Evolutionary conservation across 2,797 vertebrate genomes (phyloP), one percentile per base, ranked within the genome.

Genomic region (Molossus alvarezi): DNA sequence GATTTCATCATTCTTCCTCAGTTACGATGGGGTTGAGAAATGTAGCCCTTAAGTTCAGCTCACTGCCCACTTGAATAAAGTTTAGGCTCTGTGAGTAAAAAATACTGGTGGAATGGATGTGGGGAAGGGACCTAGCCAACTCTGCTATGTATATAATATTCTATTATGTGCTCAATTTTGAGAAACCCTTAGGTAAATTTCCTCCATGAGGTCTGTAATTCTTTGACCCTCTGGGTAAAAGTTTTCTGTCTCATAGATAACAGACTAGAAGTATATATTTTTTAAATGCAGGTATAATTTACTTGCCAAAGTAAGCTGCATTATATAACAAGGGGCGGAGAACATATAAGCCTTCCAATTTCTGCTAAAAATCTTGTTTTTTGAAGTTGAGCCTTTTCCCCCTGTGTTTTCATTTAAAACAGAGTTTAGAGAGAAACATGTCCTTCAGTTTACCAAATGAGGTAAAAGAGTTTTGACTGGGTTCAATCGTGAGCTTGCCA

Each of bases 21-120:
- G 55, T 75, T 87, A 71, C 96, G 96, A 95, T 96, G 76, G 69
- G 12, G 1, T 88, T 97, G 97, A 97, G 97, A 96, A 94, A 94
- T 91, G 97, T 95, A 97, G 97, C 97, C 67, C 89, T 91, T 64
- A 37, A 83, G n/a, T 18, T 45, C 45, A 51, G 10, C 60, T 67
- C 10, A 7, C 41, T 60, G 93, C 25, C 27, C 51, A 29, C 41
- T 69, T 21, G 10, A 88, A 29, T 90, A 57, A 41, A 92, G 79
- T 82, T 53, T 51, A 79, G 88, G 55, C 29, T 80, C 29, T 84
- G 15, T 72, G 58, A 71, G 64, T 27, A 57, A 90, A 94, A 41
- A 88, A 72, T 51, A 83, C 51, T 15, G 12, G n/a, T 64, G 57
- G 15, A 88, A 58, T 91, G 60, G 20, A 23, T 77, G 41, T 41